Conservation (phyloP, 2,113 vertebrate species). For the Albula goreensis region DNA sequence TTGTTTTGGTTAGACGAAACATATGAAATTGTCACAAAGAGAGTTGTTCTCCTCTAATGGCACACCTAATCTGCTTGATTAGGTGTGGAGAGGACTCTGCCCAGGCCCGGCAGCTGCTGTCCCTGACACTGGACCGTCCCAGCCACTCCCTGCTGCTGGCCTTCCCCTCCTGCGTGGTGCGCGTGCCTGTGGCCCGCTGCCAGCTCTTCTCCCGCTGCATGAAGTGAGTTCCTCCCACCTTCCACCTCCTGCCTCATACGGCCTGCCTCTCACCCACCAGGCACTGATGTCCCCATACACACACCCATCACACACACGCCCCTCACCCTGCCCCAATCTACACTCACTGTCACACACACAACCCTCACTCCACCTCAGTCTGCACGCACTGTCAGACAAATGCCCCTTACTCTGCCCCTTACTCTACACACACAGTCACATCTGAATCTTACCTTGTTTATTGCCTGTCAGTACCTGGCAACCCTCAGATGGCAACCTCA, state of each 20-base stretch:
- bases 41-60: no score
- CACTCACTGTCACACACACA: no score
- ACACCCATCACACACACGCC: not conserved
- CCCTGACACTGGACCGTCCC: slow-evolving; percentile 80
- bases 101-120: slow-evolving; percentile 78
- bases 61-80: slow-evolving; percentile 48
- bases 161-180: slow-evolving; percentile 88
- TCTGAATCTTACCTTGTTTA: no score
- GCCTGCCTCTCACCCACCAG: slow-evolving; percentile 1
- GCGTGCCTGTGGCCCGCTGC: slow-evolving; percentile 87
- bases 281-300: not conserved
- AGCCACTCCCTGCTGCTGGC: slow-evolving; percentile 83
- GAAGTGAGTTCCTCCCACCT: slow-evolving; percentile 76
- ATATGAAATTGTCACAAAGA: no score
- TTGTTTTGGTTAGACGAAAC: no score
- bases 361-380: no score
- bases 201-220: slow-evolving; percentile 90
- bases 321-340: slow-evolving; percentile 10
- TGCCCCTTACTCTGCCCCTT: no score
- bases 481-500: no score
- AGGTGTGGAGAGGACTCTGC: slow-evolving; percentile 80
- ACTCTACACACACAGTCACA: no score
- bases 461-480: no score
- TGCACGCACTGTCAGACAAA: no score
- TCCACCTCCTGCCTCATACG: not conserved